Evolutionary conservation across 1,140 invertebrate genomes (phyloP).

Genomic region (Drosophila mayri): DNA sequence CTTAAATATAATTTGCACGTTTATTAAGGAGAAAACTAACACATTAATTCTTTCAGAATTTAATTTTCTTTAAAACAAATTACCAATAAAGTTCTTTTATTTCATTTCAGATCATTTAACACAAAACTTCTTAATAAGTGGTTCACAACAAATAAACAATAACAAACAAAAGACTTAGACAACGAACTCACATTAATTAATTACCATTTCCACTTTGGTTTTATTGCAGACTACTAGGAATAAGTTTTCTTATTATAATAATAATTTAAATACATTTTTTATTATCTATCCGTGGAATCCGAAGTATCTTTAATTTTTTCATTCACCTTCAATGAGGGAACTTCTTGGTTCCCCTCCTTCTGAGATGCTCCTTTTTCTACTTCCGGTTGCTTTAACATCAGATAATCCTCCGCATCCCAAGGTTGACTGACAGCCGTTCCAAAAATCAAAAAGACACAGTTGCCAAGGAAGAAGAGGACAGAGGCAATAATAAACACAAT

Average conservation of each 20-base stretch:
- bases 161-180: too few relatives aligned
- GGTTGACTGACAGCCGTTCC: constrained; percentile 87
- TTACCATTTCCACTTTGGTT: too few relatives aligned
- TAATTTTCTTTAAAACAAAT: too few relatives aligned
- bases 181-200: constrained; percentile 47
- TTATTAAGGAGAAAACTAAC: too few relatives aligned
- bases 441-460: constrained; percentile 89
- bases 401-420: constrained; percentile 87
- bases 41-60: too few relatives aligned
- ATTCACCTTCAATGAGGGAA: neutral
- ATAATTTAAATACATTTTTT: neutral
- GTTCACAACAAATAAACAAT: too few relatives aligned
- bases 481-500: constrained; percentile 91
- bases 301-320: neutral
- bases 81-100: too few relatives aligned
- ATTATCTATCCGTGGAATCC: neutral
- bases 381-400: constrained; percentile 12
- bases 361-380: neutral
- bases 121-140: too few relatives aligned
- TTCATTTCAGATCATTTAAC: too few relatives aligned
- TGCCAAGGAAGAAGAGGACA: constrained; percentile 89
- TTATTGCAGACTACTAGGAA: too few relatives aligned
- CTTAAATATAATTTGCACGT: too few relatives aligned
- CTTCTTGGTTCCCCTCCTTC: neutral
- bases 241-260: neutral